Evolutionary conservation across 2,797 vertebrate species (phyloP).

Genomic region (Falco novaeseelandiae): DNA sequence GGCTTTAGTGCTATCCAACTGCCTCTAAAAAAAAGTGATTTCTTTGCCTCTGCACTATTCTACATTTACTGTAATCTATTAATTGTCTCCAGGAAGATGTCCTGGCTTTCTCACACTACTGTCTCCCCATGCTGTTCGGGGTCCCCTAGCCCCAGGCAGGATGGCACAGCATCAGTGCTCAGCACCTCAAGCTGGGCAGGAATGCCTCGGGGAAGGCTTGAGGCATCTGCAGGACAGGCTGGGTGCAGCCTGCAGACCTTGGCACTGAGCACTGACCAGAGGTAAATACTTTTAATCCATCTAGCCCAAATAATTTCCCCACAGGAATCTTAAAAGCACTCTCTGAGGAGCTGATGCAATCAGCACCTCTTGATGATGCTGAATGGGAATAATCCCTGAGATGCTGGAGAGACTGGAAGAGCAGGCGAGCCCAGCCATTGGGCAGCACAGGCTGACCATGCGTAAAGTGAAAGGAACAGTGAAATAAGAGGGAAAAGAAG

Average conservation of each 20-base stretch:
- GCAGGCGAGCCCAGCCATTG: not conserved
- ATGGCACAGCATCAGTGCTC: not conserved
- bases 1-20: not conserved
- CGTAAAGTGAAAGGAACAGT: not conserved
- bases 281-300: not conserved
- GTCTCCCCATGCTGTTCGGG: rapidly evolving
- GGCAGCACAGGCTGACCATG: rapidly evolving
- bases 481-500: not conserved
- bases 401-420: not conserved
- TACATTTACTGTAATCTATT: rapidly evolving
- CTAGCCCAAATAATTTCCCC: not conserved
- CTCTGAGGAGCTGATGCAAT: not conserved
- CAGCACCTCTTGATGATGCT: not conserved
- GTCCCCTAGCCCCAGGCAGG: not conserved
- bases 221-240: not conserved
- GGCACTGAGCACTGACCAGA: not conserved
- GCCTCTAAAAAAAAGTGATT: not conserved
- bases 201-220: not conserved
- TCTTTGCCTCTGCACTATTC: not conserved
- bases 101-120: not conserved
- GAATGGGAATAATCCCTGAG: not conserved
- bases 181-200: not conserved
- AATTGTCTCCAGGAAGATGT: not conserved
- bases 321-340: not conserved
- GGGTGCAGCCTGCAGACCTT: not conserved